phyloP scores from a whole-genome alignment of 2,888 invertebrate genomes.

The Agriotes lineatus region DNA sequence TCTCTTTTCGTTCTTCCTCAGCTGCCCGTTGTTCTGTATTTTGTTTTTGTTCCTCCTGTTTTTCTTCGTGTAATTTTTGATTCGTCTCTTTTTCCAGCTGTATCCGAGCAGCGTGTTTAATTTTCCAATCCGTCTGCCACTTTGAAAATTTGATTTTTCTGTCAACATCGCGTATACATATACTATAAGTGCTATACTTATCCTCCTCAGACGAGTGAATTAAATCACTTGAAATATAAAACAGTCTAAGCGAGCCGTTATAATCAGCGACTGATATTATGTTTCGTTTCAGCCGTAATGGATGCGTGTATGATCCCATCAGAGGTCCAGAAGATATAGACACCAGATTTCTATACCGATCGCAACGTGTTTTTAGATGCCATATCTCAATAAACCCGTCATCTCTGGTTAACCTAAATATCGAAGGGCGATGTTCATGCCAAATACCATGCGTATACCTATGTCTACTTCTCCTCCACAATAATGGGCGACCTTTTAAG shows the following conservation, averaged over 20 bases:
- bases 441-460: constrained; percentile 77
- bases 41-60: constrained; percentile 61
- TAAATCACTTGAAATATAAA: constrained; percentile 65
- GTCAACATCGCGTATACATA: constrained; percentile 68
- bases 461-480: constrained; percentile 75
- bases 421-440: constrained; percentile 77
- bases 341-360: constrained; percentile 67
- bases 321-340: constrained; percentile 63
- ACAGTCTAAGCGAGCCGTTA: constrained; percentile 77
- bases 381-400: constrained; percentile 86
- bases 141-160: constrained; percentile 67
- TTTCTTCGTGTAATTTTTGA: background rate
- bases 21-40: constrained; percentile 68
- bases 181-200: constrained; percentile 62
- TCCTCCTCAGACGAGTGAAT: constrained; percentile 49
- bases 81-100: background rate
- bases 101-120: background rate
- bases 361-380: constrained; percentile 76
- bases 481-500: constrained; percentile 71
- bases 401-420: constrained; percentile 75
- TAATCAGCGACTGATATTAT: constrained; percentile 77
- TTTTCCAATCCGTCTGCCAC: constrained; percentile 74
- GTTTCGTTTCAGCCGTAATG: constrained; percentile 70
- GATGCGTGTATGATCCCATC: constrained; percentile 61
- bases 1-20: constrained; percentile 28